Evolutionary conservation across 2,888 invertebrate species (phyloP), one percentile per base, ranked within the genome.

Genomic region (Ariolimax columbianus): DNA sequence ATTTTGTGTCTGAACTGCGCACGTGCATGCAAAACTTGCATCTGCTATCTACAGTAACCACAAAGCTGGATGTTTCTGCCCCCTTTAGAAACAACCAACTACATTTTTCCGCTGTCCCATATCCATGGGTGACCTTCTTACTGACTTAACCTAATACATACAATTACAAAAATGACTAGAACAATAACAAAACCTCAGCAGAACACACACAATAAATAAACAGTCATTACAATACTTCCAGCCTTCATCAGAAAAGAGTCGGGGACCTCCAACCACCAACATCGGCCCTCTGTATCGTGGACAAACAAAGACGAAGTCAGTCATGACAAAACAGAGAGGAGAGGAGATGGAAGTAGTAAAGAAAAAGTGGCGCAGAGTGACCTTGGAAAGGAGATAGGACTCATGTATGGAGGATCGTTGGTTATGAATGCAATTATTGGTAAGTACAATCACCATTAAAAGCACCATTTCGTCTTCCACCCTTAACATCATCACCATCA

Each of bases 341-440:
- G 26, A 66, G 68, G 38, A 30, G 47, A 7, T 11, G 80, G 72
- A 47, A 36, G 47, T 47, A 43, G 80, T 6, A 55, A 59, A 38
- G 79, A 47, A n/a, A 79, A 84, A 72, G 30, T 66, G n/a, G 26
- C 38, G 11, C 30, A 66, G 33, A 75, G 72, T 11, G 40, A 40
- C 47, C 63, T 83, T 38, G 83, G 85, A 40, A 94, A 97, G 89
- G 96, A 97, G 93, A 94, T 97, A 80, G 97, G 97, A 1, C 95
- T 97, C 1, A 96, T 97, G 92, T 97, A 97, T 80, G 97, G 97
- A 26, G 95, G 97, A 66, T 97, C 96, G 92, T 95, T 97, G 89
- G 97, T 97, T 88, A 95, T 97, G 47, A 97, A 97, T 78, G 97
- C 97, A 7, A 97, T 97, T 97, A 97, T 97, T 88, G 97, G 97